These are phyloP conservation scores for Sorex fumeus DNA, from an alignment of 2,113 vertebrate species.

Conservation along the genomic window DNA sequence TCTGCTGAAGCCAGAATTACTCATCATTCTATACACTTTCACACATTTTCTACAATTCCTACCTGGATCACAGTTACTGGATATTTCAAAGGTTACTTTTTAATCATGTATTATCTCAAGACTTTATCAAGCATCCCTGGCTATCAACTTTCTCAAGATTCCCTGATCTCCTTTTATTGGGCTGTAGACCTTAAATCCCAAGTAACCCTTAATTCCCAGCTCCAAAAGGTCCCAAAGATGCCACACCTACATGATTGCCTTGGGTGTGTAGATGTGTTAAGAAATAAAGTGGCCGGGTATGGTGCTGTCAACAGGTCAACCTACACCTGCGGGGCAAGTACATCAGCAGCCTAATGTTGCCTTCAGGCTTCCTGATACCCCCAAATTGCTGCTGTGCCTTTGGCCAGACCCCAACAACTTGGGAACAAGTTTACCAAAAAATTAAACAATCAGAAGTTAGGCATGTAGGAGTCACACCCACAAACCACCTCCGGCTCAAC, in stretches of 20 bases:
- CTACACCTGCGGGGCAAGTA: no score
- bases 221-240: neutral
- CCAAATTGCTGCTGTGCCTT: no score
- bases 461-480: no score
- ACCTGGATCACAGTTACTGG: neutral
- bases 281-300: conserved; percentile 10
- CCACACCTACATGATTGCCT: neutral
- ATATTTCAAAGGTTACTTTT: conserved; percentile 60
- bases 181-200: neutral
- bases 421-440: no score
- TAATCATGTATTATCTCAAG: conserved; percentile 10
- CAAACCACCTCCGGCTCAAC: no score
- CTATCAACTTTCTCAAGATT: conserved; percentile 56
- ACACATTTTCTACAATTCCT: conserved; percentile 39
- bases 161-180: neutral
- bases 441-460: no score
- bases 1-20: neutral
- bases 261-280: neutral
- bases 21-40: neutral
- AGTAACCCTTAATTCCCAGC: neutral
- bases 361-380: no score
- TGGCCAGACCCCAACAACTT: no score
- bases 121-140: conserved; percentile 5
- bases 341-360: no score
- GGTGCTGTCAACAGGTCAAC: no score